A percentile compares a stretch with the other conserved stretches of the same genome.
Conservation (phyloP, 2,113 vertebrate genomes). For the Xiphias gladius region DNA sequence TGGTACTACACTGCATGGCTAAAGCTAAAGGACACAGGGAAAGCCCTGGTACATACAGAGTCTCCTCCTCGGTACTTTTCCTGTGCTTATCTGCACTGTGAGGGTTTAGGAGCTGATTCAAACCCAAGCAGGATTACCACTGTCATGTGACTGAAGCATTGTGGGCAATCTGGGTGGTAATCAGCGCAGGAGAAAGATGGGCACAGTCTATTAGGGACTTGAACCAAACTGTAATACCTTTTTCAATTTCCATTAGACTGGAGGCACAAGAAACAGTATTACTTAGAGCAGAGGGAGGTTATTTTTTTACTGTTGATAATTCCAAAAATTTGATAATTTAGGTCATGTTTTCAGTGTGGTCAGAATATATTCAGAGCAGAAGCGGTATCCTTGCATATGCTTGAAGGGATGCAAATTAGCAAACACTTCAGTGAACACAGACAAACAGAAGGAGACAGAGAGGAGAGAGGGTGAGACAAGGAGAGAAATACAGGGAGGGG, state of each 20-base stretch:
- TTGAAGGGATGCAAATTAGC: slow-evolving; percentile 39
- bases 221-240: slow-evolving; percentile 13
- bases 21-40: slow-evolving; percentile 63
- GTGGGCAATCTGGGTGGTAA: slow-evolving; percentile 74
- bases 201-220: neutral
- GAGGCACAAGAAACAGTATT: neutral
- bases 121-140: slow-evolving; percentile 78
- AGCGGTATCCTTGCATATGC: neutral
- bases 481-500: slow-evolving; percentile 15
- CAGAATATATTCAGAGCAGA: neutral
- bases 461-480: slow-evolving; percentile 6
- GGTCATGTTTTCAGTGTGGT: neutral
- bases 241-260: slow-evolving; percentile 3
- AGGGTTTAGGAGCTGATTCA: slow-evolving; percentile 79
- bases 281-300: no score
- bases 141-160: slow-evolving; percentile 73
- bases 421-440: slow-evolving; percentile 30
- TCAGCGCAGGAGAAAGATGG: slow-evolving; percentile 33
- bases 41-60: slow-evolving; percentile 69
- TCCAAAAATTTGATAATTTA: neutral
- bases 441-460: slow-evolving; percentile 43
- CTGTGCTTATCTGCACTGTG: slow-evolving; percentile 78
- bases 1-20: slow-evolving; percentile 36
- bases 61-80: slow-evolving; percentile 75
- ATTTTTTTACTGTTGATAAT: slow-evolving; percentile 3